These are phyloP conservation scores for Drosophila prosaltans DNA, from an alignment of 1,140 invertebrate species.

Conservation along the genomic window DNA sequence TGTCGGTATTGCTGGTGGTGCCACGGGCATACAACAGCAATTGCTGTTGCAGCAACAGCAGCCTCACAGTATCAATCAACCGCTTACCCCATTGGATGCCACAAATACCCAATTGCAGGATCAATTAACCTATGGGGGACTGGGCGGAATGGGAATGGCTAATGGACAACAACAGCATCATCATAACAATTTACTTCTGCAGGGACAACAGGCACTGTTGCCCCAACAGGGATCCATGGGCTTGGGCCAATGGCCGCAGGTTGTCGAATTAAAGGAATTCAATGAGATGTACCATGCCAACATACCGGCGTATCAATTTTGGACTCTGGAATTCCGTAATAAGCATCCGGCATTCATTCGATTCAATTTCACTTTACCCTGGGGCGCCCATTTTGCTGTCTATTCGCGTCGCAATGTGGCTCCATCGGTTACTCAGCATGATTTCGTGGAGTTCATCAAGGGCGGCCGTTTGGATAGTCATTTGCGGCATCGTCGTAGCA, in stretches of 20 bases:
- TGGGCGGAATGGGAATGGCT: conserved; percentile 20
- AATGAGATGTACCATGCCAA: conserved; percentile 91
- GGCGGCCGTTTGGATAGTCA: conserved; percentile 91
- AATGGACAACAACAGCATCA: conserved; percentile 79
- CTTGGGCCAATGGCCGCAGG: conserved; percentile 89
- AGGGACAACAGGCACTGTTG: conserved; percentile 83
- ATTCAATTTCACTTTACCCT: conserved; percentile 94
- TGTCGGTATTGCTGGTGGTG: conserved; percentile 18
- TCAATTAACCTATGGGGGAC: conserved; percentile 60
- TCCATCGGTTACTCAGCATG: conserved; percentile 97
- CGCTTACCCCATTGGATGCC: conserved; percentile 69
- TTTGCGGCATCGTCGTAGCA: conserved; percentile 81
- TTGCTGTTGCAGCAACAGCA: conserved; percentile 76
- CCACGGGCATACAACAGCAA: conserved; percentile 72
- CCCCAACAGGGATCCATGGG: conserved; percentile 84
- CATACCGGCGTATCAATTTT: conserved; percentile 94
- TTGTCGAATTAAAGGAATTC: conserved; percentile 91
- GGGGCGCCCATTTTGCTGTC: conserved; percentile 96
- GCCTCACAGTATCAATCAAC: conserved; percentile 75
- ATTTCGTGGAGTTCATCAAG: conserved; percentile 96
- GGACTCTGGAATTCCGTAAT: conserved; percentile 95
- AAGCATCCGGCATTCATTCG: conserved; percentile 94
- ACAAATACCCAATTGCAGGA: conserved; percentile 79
- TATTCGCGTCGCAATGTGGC: conserved; percentile 95
- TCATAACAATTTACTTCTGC: conserved; percentile 72